Evolutionary conservation across 1,140 invertebrate species (phyloP).

Genomic region (Ooceraea biroi): DNA sequence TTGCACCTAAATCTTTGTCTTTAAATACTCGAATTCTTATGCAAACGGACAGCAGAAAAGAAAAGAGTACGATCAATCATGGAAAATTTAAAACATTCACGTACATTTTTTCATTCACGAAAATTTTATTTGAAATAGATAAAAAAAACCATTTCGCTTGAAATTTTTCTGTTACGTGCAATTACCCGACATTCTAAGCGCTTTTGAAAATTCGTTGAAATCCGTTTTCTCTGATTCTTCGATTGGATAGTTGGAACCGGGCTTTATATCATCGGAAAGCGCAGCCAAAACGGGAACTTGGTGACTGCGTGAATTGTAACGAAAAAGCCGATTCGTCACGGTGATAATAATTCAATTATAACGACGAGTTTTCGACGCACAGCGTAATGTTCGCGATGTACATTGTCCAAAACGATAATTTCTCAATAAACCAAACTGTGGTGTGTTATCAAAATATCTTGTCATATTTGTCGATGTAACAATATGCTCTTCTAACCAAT

Average conservation of each 20-base stretch:
- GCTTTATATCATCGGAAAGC: not conserved
- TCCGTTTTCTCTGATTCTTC: not conserved
- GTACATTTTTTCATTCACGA: not conserved
- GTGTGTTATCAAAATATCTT: constrained; percentile 14
- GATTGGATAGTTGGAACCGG: not conserved
- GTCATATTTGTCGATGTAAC: not conserved
- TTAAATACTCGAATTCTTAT: constrained; percentile 5
- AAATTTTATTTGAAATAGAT: not conserved
- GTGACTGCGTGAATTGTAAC: constrained; percentile 4
- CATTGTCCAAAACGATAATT: constrained; percentile 47
- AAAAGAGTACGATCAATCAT: no score
- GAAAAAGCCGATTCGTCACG: constrained; percentile 32
- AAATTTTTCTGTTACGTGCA: not conserved
- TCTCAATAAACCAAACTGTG: constrained; percentile 12
- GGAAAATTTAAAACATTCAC: not conserved
- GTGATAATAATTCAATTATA: constrained; percentile 36
- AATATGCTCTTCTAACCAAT: not conserved
- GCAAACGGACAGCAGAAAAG: not conserved
- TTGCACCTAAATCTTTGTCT: not conserved
- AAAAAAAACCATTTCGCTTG: not conserved
- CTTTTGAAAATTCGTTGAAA: not conserved
- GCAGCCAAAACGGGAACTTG: not conserved
- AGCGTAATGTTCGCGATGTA: constrained; percentile 23
- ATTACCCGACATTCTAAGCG: not conserved
- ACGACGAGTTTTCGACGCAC: constrained; percentile 14